A percentile compares a stretch with the other conserved stretches of the same genome.
Conservation (phyloP, 2,113 vertebrate species). For the Xiphophorus maculatus region DNA sequence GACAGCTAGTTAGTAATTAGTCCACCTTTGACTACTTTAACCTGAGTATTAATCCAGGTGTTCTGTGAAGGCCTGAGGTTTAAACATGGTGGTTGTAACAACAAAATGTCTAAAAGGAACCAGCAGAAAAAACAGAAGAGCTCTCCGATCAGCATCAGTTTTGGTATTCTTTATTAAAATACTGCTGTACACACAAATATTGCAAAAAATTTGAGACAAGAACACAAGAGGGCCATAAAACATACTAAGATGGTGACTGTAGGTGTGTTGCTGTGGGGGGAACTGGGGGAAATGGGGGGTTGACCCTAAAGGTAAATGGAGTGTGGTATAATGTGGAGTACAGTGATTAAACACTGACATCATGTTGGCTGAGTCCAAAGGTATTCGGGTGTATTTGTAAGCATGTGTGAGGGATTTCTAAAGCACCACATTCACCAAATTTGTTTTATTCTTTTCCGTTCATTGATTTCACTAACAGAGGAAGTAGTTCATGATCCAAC, state of each 20-base stretch:
- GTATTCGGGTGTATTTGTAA: constrained; percentile 10
- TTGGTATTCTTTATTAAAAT: constrained; percentile 99
- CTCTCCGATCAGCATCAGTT: constrained; percentile 58
- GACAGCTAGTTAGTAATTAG: no score
- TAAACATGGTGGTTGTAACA: no score
- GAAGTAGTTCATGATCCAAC: constrained; percentile 64
- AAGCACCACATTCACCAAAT: constrained; percentile 80
- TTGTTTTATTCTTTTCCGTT: constrained; percentile 38
- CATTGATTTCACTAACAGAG: constrained; percentile 47
- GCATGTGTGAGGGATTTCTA: constrained; percentile 57
- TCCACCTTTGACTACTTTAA: no score
- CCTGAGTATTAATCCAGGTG: no score
- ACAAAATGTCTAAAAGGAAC: no score
- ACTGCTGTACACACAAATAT: constrained; percentile 99
- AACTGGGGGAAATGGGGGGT: constrained; percentile 33
- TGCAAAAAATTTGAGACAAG: constrained; percentile 83
- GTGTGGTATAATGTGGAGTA: constrained; percentile 55
- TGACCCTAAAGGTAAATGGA: constrained; percentile 66
- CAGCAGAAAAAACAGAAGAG: background rate
- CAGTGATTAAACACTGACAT: constrained; percentile 61
- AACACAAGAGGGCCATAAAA: constrained; percentile 80
- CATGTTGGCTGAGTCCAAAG: constrained; percentile 30
- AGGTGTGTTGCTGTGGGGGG: constrained; percentile 55
- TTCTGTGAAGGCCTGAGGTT: no score
- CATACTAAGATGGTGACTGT: constrained; percentile 77